Percentiles rank a stretch among this genome's conserved stretches.
These are phyloP conservation scores for Sesamia inferens DNA, from an alignment of 2,888 invertebrate species.

Conservation along the genomic window DNA sequence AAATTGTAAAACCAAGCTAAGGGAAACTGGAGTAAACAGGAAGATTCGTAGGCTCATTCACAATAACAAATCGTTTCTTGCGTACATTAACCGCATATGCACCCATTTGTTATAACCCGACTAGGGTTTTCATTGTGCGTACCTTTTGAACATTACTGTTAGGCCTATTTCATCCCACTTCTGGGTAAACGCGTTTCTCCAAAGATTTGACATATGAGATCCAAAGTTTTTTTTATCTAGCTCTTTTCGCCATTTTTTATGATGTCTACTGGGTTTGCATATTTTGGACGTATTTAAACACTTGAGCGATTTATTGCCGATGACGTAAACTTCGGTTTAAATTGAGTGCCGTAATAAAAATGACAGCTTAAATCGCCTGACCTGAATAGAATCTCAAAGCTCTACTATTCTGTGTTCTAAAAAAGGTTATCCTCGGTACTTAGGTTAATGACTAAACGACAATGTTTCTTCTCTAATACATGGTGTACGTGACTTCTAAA, in stretches of 20 bases:
- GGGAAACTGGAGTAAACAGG: not conserved
- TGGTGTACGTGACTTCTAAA: slow-evolving; percentile 52
- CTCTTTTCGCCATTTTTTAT: not conserved
- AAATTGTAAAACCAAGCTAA: not conserved
- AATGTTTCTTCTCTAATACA: slow-evolving; percentile 21
- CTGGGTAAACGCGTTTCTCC: not conserved
- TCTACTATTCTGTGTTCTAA: slow-evolving; percentile 20
- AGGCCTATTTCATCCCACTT: too few relatives aligned
- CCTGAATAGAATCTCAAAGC: slow-evolving; percentile 28
- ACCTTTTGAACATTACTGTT: not conserved
- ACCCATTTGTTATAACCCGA: not conserved
- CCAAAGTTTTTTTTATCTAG: not conserved
- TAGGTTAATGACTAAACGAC: slow-evolving; percentile 14
- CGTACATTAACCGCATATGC: not conserved
- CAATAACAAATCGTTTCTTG: not conserved
- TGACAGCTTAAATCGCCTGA: not conserved
- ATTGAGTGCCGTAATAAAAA: not conserved
- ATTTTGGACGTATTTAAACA: not conserved
- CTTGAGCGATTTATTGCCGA: not conserved
- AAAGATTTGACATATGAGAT: too few relatives aligned
- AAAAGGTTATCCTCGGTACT: slow-evolving; percentile 3
- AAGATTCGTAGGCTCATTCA: not conserved
- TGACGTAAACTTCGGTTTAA: not conserved
- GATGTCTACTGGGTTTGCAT: not conserved
- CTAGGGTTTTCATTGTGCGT: too few relatives aligned